phyloP scores from a whole-genome alignment of 2,113 vertebrate species.

The Amazona vittata region DNA sequence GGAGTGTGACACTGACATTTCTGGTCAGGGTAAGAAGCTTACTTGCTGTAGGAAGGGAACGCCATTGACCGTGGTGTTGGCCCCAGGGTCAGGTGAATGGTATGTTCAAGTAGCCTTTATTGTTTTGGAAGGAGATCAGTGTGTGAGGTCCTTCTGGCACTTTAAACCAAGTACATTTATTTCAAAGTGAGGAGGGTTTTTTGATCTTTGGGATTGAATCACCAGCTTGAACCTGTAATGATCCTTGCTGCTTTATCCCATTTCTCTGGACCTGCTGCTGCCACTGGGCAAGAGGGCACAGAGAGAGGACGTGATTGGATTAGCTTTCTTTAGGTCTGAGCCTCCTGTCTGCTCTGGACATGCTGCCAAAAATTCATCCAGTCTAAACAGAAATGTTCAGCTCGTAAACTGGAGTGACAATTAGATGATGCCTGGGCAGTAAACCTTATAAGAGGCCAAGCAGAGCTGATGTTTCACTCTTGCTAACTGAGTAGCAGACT shows the following conservation, averaged over 20 bases:
- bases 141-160: neutral
- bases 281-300: neutral
- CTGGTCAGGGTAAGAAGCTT: neutral
- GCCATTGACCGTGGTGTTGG: neutral
- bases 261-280: neutral
- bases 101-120: neutral
- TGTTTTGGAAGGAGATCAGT: neutral
- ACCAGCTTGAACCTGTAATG: accelerated
- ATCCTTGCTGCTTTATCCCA: neutral
- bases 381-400: neutral
- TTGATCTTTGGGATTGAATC: neutral
- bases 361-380: neutral
- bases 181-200: neutral
- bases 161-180: neutral
- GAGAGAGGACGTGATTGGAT: neutral
- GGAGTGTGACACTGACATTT: neutral
- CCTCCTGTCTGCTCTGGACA: neutral
- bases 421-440: slow-evolving; percentile 26
- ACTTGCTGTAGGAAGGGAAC: neutral
- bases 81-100: neutral
- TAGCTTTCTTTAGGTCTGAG: neutral
- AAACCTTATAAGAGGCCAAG: neutral
- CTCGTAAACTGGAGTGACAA: slow-evolving; percentile 17
- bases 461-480: slow-evolving; percentile 24
- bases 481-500: neutral